Evolutionary conservation across 2,797 vertebrate species (phyloP), one percentile per base, ranked within the genome.

Genomic region (Momotus momota): DNA sequence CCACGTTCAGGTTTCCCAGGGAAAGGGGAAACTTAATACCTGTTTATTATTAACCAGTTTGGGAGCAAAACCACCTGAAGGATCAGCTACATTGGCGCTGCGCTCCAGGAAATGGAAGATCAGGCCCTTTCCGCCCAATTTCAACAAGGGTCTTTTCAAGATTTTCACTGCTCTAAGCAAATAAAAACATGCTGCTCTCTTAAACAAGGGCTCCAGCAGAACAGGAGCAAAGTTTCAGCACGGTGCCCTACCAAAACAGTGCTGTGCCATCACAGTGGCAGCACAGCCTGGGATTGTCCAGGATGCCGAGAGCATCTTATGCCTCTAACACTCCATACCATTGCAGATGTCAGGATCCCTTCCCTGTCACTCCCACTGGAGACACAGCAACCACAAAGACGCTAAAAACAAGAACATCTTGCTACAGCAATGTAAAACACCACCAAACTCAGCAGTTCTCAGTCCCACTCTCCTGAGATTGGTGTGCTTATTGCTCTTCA

Each of bases 401-500:
- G 7, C 18, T 62, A 86, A 54, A 51, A 65, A 55, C 10, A 69
- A 33, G 23, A n/a, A 81, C 72, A n/a, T 18, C 8, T 21, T 31
- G 51, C 66, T 46, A 45, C 13, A 83, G 54, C 26, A 57, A 25
- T 10, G 23, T 26, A 69, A 83, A 86, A n/a, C 5, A 22, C 13
- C 25, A 85, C 40, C 67, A 65, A 78, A 71, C 7, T 21, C 69
- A 25, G 49, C 45, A 82, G 54, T 1, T 65, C 10, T 18, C 57
- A 11, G 16, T 48, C 48, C 61, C 0, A 0, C 3, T 22, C 41
- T 81, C 52, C 27, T 0, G 1, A 62, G 38, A 9, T 0, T 19
- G 18, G 41, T 4, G 48, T 27, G 27, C 51, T n/a, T 64, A 8
- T 12, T 7, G 2, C 31, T 69, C 33, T n/a, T 31, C 54, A 69